Base-by-base conservation (phyloP, 2,113 vertebrate genomes). In the Etia nguti region DNA sequence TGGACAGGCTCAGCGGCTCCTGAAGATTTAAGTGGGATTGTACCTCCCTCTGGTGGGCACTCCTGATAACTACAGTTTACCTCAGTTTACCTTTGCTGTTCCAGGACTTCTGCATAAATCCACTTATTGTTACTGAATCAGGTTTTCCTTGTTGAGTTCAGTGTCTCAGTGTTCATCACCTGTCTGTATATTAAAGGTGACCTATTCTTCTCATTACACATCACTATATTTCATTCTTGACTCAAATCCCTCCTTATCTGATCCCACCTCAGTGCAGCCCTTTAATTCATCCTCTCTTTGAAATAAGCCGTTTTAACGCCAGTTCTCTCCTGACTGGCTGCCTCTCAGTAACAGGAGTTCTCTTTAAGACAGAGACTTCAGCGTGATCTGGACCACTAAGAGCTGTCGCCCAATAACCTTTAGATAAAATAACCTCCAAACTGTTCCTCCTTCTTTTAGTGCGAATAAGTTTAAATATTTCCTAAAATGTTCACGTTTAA, bases 21-120 rank as follows among this genome's bases (percentile, higher is more conserved):
- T 84, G 65, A 2, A 65, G 31, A 57, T 77, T 86, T 57, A 43
- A 65, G 60, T 85, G 68, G 88, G 80, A 6, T 16, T 89, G 77
- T 95, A 90, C 68, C 93, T 90, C 95, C 95, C 95, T 90, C 95
- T 94, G 81, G 1, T 77, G 73, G 73, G 50, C 70, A 1, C 24
- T 50, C 24, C 0, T 0, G 2, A 75, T 46, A 90, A 79, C 62
- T 87, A 7, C 70, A 48, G 15, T 7, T 75, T n/a, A n/a, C 18
- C 50, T 52, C 8, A 52, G 8, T 54, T 54, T 48, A 75, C 6
- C 43, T 75, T 15, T 75, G 43, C 18, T 8, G 6, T 20, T 18
- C 8, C 15, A 73, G 15, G 41, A 73, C 68, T 75, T 20, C 20
- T 52, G 6, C 18, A 8, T 75, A 12, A 75, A 75, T 48, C 6